Evolutionary conservation across 37 sponge, comb jelly and placozoan species (phyloP), one percentile per base, ranked within the genome.

Genomic region (Diacarnus erythraeanus): DNA sequence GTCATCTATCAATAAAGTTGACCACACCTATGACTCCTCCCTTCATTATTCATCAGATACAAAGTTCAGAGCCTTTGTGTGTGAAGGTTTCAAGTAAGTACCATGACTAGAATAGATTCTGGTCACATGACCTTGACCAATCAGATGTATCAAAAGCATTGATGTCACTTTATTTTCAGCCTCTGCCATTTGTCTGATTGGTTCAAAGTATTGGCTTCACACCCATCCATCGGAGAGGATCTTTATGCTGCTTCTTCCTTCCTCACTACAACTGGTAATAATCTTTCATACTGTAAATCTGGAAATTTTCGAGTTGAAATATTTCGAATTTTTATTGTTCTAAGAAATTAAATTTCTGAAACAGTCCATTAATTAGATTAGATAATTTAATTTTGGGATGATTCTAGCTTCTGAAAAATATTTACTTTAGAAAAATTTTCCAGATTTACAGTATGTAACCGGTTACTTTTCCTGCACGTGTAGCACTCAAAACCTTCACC

Each of bases 51-150:
- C 82, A 2, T 27, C 57, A 3, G 87, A 87, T 38, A 76, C 76
- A 18, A 87, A 87, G 77, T 83, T 76, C 59, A 42, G 84, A 57
- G 76, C 87, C 8, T 43, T 87, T 29, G 68, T 87, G 8, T 74
- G 82, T 76, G 82, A 87, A 66, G 87, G 87, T 25, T 87, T 87
- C 87, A 87, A 87, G 81, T 85, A 47, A 85, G 86, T 39, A 3
- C 22, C 12, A 37, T 10, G 30, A 42, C 6, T 34, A 17, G 4
- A 20, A 74, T 56, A 17, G 25, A 10, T n/a, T n/a, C n/a, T n/a
- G n/a, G n/a, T n/a, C 58, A 23, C 75, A 15, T 26, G 27, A 39
- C 36, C 47, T 57, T 25, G 9, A 38, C 26, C 35, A 17, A n/a
- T n/a, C n/a, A n/a, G 8, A 33, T 36, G 17, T 33, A 75, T 59